These are phyloP conservation scores for Phyto melanocephala DNA, from an alignment of 2,888 invertebrate species.

Conservation along the genomic window DNA sequence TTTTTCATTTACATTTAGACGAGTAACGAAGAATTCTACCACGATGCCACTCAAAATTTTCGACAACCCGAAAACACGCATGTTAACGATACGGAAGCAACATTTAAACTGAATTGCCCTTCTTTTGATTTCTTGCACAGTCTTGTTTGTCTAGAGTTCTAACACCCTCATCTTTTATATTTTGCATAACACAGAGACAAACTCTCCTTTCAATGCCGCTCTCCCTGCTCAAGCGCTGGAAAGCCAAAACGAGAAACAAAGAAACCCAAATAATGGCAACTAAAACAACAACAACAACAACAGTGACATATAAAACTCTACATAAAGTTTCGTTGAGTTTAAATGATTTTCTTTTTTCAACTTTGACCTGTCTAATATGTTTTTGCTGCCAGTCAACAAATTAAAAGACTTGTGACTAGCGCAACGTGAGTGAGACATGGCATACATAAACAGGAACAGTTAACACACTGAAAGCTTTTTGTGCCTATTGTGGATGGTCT, in stretches of 20 bases:
- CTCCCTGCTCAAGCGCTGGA: slow-evolving; percentile 55
- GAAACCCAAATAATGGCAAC: background rate
- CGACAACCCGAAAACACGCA: slow-evolving; percentile 18
- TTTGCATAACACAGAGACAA: background rate
- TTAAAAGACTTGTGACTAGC: slow-evolving; percentile 28
- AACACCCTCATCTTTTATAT: background rate
- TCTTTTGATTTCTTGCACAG: slow-evolving; percentile 2
- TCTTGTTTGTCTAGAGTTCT: slow-evolving; percentile 26
- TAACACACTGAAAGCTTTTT: background rate
- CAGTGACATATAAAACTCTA: slow-evolving; percentile 27
- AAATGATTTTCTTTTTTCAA: slow-evolving; percentile 17
- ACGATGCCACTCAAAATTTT: background rate
- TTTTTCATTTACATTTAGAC: background rate
- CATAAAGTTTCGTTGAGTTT: slow-evolving; percentile 53
- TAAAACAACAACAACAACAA: background rate
- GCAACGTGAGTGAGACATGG: slow-evolving; percentile 9
- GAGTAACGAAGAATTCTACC: background rate
- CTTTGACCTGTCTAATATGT: slow-evolving; percentile 49
- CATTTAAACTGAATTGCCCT: slow-evolving; percentile 46
- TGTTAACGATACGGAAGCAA: slow-evolving; percentile 43
- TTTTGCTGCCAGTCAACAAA: slow-evolving; percentile 35
- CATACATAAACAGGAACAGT: background rate
- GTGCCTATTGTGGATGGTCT: background rate
- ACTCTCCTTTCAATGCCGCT: slow-evolving; percentile 7
- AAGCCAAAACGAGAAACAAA: background rate